These are phyloP conservation scores for Cosmia pyralina DNA, from an alignment of 2,888 invertebrate species.

Conservation along the genomic window DNA sequence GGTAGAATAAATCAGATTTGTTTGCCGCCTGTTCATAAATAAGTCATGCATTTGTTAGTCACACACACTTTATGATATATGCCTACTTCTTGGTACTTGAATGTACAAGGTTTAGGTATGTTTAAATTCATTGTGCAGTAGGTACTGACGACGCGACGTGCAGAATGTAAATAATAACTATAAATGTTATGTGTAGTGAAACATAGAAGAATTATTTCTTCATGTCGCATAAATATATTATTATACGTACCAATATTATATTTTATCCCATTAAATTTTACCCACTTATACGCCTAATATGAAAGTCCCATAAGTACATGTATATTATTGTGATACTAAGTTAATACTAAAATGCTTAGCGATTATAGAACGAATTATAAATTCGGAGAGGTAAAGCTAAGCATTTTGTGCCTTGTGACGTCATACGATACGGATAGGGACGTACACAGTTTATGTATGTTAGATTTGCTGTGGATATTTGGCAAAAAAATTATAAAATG, in stretches of 20 bases:
- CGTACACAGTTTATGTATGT: constrained; percentile 75
- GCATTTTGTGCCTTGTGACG: constrained; percentile 69
- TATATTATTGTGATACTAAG: constrained; percentile 62
- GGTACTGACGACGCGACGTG: constrained; percentile 61
- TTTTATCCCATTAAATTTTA: constrained; percentile 54
- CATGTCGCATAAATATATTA: constrained; percentile 37
- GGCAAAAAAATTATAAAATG: constrained; percentile 13
- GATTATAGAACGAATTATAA: constrained; percentile 61
- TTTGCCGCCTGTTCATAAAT: constrained; percentile 31
- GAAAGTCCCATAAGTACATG: constrained; percentile 58
- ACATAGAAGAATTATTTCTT: constrained; percentile 47
- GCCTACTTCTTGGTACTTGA: constrained; percentile 35
- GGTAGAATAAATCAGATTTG: constrained; percentile 10
- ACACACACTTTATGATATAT: constrained; percentile 62
- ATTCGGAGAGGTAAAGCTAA: constrained; percentile 66
- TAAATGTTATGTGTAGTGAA: constrained; percentile 36
- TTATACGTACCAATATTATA: constrained; percentile 53
- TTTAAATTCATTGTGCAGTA: constrained; percentile 54
- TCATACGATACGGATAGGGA: constrained; percentile 71
- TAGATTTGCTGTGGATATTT: constrained; percentile 64
- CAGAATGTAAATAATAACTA: constrained; percentile 39
- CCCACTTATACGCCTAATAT: constrained; percentile 58
- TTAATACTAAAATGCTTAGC: constrained; percentile 69
- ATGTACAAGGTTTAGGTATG: constrained; percentile 30
- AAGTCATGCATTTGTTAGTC: constrained; percentile 67